Evolutionary conservation across 1,140 invertebrate species (phyloP).

Genomic region (Drosophila setifemur): DNA sequence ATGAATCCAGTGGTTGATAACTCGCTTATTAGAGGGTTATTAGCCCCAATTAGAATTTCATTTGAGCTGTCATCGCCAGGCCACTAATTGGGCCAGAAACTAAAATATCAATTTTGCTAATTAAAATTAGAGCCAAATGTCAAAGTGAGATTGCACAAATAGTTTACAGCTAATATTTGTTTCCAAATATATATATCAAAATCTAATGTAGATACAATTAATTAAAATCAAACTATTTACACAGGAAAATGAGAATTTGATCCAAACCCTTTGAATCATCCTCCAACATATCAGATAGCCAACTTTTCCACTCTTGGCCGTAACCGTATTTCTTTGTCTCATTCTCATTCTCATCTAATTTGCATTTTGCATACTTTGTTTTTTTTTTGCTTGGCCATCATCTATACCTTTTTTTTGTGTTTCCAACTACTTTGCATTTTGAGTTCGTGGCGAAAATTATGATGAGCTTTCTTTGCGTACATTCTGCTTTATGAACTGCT

Average conservation of each 20-base stretch:
- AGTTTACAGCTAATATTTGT: too few species aligned
- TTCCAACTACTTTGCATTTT: neutral
- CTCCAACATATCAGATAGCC: too few species aligned
- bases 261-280: too few species aligned
- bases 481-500: slow-evolving; percentile 73
- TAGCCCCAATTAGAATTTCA: slow-evolving; percentile 38
- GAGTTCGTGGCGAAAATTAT: slow-evolving; percentile 36
- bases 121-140: neutral
- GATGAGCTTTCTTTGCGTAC: slow-evolving; percentile 26
- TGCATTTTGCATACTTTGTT: slow-evolving; percentile 66
- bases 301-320: slow-evolving; percentile 10
- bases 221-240: too few species aligned
- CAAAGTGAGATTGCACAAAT: slow-evolving; percentile 8
- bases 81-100: slow-evolving; percentile 35
- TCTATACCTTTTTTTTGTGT: neutral
- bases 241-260: too few species aligned
- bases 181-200: too few species aligned
- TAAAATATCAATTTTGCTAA: slow-evolving; percentile 28
- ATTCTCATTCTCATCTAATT: slow-evolving; percentile 62
- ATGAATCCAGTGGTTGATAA: slow-evolving; percentile 34
- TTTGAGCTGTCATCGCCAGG: slow-evolving; percentile 23
- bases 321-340: slow-evolving; percentile 36
- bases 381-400: slow-evolving; percentile 9
- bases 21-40: slow-evolving; percentile 37
- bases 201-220: too few species aligned